These are phyloP conservation scores for Lagopus leucura DNA, from an alignment of 2,113 vertebrate genomes.

Conservation along the genomic window DNA sequence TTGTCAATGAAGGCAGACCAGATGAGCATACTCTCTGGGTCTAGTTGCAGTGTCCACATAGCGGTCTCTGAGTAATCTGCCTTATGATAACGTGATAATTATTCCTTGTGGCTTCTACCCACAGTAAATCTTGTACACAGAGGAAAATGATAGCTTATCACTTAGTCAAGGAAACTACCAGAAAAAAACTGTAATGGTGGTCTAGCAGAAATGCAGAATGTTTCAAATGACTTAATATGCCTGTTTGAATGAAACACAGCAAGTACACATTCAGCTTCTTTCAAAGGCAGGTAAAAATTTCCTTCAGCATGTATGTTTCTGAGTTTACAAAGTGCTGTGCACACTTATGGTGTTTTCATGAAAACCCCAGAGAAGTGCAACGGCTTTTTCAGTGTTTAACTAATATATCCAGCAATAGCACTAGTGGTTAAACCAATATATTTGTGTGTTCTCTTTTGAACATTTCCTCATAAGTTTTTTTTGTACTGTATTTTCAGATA, in stretches of 20 bases:
- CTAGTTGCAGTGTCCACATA: neutral
- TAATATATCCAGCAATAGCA: neutral
- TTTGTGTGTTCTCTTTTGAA: neutral
- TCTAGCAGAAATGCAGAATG: neutral
- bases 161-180: neutral
- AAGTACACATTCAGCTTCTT: neutral
- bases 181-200: neutral
- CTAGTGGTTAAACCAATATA: neutral
- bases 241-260: neutral
- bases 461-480: neutral
- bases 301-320: neutral
- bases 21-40: neutral
- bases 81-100: neutral
- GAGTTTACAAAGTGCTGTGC: neutral
- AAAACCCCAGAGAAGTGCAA: neutral
- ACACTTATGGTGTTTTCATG: neutral
- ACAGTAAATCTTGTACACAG: accelerated
- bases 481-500: neutral
- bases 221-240: neutral
- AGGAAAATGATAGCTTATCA: neutral
- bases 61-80: neutral
- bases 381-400: neutral
- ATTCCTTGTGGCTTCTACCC: neutral
- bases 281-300: neutral
- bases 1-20: neutral